These are phyloP conservation scores for Anoura caudifer DNA, from an alignment of 2,113 vertebrate species.

Conservation along the genomic window DNA sequence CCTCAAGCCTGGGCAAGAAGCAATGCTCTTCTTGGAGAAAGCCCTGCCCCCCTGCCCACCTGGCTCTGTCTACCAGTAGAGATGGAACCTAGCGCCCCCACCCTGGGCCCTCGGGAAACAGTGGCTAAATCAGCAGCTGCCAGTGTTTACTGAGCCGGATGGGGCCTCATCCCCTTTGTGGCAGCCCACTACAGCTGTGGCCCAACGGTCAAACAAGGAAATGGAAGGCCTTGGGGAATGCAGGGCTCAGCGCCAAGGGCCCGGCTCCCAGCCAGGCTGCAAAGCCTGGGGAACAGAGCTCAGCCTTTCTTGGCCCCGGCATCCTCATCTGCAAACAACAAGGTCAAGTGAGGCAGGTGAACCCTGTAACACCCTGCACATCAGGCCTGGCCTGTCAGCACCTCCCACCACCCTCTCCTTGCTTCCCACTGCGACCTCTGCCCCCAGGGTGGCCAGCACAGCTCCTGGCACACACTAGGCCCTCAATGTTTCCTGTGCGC, in stretches of 20 bases:
- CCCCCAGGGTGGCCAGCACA: neutral
- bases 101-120: neutral
- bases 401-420: neutral
- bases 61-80: neutral
- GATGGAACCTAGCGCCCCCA: neutral
- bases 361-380: too few species aligned
- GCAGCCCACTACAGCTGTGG: neutral
- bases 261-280: neutral
- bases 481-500: neutral
- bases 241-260: neutral
- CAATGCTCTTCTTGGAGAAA: neutral
- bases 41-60: neutral
- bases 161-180: neutral
- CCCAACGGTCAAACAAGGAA: neutral
- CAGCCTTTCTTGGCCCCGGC: neutral
- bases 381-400: neutral
- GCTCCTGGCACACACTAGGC: neutral
- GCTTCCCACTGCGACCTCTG: neutral
- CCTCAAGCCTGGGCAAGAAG: neutral
- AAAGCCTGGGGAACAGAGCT: neutral
- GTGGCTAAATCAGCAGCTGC: neutral
- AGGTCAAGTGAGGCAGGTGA: neutral
- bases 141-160: neutral
- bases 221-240: fast-evolving
- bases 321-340: neutral